Evolutionary conservation across 1,140 invertebrate species (phyloP), one percentile per base, ranked within the genome.

Genomic region (Sycobia sp.): DNA sequence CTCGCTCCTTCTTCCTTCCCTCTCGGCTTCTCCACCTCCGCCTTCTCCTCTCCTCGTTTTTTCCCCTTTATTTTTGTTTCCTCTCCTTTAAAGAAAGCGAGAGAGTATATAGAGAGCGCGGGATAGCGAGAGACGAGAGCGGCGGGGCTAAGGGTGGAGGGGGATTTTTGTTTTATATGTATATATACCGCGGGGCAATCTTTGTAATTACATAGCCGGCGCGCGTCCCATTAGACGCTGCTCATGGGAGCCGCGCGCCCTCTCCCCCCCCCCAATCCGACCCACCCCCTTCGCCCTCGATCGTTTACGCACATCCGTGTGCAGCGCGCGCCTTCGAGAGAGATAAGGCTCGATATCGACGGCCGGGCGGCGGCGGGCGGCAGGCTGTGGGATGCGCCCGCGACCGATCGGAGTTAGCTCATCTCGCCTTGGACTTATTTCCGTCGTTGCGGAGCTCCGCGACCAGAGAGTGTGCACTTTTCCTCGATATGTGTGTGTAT

Each of bases 141-240:
- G 1, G 13, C 36, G 11, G 11, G 9, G 27, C 39, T 46, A 4
- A 46, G 43, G 3, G n/a, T 46, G 27, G 11, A 14, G 41, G 3
- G 29, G 18, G 11, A 47, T 49, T 49, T 49, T 51, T 9, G 47
- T 22, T 60, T 51, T 51, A 38, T 38, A 58, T 51, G 44, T 64
- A 58, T 60, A 32, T 68, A 56, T 66, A 60, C 58, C 66, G 72
- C 69, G 69, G 69, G 75, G 69, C 76, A 81, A 80, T 81, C 77
- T 80, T 79, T 79, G 74, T 81, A 81, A 81, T 81, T 81, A 81
- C 76, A 81, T 78, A 78, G 58, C 49, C 49, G 49, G 71, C 76
- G 77, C 71, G 74, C 73, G 75, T 80, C 75, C 75, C 76, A 81
- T 81, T 81, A 81, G 76, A 69, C 78, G 69, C 72, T 27, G 18